These are phyloP conservation scores for Sphecodes monilicornis DNA, from an alignment of 2,888 invertebrate species.

Conservation along the genomic window DNA sequence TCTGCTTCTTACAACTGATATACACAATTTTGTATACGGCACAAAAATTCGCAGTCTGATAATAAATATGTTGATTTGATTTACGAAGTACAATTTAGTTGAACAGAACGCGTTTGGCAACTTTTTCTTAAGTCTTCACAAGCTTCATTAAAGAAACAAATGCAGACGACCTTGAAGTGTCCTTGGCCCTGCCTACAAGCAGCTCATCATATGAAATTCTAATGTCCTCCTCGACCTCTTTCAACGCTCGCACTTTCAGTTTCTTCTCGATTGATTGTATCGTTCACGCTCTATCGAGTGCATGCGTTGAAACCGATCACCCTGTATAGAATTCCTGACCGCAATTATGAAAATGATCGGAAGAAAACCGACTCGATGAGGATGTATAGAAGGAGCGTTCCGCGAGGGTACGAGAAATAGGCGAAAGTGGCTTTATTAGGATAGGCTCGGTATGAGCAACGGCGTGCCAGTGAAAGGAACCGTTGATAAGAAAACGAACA, in stretches of 20 bases:
- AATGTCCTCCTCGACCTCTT: conserved; percentile 17
- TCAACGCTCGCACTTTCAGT: neutral
- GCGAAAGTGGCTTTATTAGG: conserved; percentile 73
- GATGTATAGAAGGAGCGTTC: conserved; percentile 24
- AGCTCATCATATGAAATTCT: conserved; percentile 15
- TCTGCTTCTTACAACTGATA: too few species aligned
- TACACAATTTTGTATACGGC: neutral
- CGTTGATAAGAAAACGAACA: conserved; percentile 59
- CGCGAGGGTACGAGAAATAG: conserved; percentile 32
- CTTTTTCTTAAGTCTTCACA: neutral
- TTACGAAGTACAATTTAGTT: neutral
- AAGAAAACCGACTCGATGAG: neutral
- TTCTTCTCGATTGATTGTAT: conserved; percentile 7
- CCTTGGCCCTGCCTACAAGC: neutral
- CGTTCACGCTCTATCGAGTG: neutral
- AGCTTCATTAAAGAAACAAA: neutral
- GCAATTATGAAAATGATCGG: conserved; percentile 4
- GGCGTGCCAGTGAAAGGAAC: conserved; percentile 74
- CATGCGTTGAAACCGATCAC: neutral
- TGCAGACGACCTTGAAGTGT: neutral
- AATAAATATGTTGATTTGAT: neutral
- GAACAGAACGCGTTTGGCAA: neutral
- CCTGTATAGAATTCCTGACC: conserved; percentile 5
- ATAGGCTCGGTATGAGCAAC: conserved; percentile 61
- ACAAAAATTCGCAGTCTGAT: neutral